Percentiles rank a stretch among this genome's conserved stretches.
These are phyloP conservation scores for Gambusia affinis DNA, from an alignment of 2,113 vertebrate species.

Conservation along the genomic window DNA sequence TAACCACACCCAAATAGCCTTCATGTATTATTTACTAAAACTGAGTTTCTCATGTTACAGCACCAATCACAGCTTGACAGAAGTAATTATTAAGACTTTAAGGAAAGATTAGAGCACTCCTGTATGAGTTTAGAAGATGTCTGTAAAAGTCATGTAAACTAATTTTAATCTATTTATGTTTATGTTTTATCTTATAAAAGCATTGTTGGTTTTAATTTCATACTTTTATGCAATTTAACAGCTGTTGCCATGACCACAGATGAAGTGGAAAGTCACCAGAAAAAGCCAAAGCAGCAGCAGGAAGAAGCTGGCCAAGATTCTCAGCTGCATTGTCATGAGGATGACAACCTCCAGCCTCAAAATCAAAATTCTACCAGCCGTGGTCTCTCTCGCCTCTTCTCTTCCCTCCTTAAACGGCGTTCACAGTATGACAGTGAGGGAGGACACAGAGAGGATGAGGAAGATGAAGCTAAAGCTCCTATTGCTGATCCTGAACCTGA, in stretches of 20 bases:
- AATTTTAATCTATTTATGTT: background rate
- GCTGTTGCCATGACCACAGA: conserved; percentile 95
- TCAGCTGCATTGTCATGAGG: conserved; percentile 63
- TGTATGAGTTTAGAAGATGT: background rate
- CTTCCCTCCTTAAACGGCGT: conserved; percentile 91
- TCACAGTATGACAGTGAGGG: conserved; percentile 88
- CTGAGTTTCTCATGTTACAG: no score
- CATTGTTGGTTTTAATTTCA: background rate
- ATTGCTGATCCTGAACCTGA: conserved; percentile 97
- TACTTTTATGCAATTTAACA: conserved; percentile 43
- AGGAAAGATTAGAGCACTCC: background rate
- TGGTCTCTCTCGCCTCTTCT: conserved; percentile 91
- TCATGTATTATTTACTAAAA: no score
- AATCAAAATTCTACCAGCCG: conserved; percentile 81
- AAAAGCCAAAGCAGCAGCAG: conserved; percentile 78
- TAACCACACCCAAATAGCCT: no score
- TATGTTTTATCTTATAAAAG: background rate
- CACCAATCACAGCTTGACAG: no score
- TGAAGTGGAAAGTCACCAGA: conserved; percentile 82
- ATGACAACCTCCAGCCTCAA: conserved; percentile 83
- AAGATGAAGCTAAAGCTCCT: conserved; percentile 87
- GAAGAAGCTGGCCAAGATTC: conserved; percentile 65
- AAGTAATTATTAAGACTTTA: background rate
- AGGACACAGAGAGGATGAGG: conserved; percentile 68
- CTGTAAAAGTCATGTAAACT: background rate